phyloP scores from a whole-genome alignment of 2,797 vertebrate species.

The Staurois parvus region DNA sequence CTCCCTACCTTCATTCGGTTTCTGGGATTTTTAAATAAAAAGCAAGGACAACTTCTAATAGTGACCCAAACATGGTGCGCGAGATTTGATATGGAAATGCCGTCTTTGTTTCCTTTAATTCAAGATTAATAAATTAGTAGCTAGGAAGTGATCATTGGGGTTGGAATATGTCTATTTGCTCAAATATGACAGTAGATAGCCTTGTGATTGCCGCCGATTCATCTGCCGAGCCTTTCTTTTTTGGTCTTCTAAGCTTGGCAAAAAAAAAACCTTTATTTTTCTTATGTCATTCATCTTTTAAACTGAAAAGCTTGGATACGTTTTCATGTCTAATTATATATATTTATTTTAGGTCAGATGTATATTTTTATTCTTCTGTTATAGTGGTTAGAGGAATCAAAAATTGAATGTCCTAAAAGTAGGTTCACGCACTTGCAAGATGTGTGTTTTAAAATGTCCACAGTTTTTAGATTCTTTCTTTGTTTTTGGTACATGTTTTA shows the following conservation, averaged over 20 bases:
- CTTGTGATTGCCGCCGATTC: neutral
- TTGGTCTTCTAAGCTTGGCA: neutral
- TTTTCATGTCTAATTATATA: neutral
- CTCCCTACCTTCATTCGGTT: constrained; percentile 16
- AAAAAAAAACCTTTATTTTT: neutral
- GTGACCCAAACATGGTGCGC: constrained; percentile 44
- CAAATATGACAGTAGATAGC: constrained; percentile 21
- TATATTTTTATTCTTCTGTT: too few species aligned
- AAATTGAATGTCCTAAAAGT: too few species aligned
- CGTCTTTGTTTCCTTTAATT: constrained; percentile 54
- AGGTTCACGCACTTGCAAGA: too few species aligned
- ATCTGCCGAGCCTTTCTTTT: neutral
- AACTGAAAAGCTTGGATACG: neutral
- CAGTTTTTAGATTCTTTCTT: too few species aligned
- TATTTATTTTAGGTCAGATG: too few species aligned
- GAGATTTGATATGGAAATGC: constrained; percentile 53
- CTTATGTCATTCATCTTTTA: neutral
- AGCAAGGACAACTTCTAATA: constrained; percentile 54
- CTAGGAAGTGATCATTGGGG: constrained; percentile 29
- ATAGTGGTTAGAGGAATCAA: too few species aligned
- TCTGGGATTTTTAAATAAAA: constrained; percentile 44
- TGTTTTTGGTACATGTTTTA: too few species aligned
- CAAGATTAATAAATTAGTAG: constrained; percentile 50
- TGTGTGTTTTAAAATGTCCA: too few species aligned
- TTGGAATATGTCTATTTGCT: constrained; percentile 25